Base-by-base conservation (phyloP, 2,113 vertebrate genomes). In the Gymnogyps californianus region DNA sequence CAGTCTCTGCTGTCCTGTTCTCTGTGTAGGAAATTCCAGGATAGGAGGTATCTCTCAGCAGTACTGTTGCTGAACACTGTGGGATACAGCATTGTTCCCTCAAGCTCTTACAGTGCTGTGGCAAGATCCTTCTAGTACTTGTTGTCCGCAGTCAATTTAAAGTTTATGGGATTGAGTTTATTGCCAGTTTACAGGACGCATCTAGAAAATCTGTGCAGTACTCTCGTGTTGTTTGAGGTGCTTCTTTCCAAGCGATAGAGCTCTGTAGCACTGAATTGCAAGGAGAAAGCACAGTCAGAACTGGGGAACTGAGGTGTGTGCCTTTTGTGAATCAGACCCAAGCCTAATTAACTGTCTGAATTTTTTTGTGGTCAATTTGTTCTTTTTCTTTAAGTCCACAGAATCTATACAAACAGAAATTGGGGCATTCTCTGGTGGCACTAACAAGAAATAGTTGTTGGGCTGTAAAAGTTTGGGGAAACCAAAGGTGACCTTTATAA, bases 401-500 rank as follows among this genome's bases (percentile, higher is more conserved):
- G 47, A 65, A 52, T 71, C 32, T 47, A 6, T 54, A 25, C 17
- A 65, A 65, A 55, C 57, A 54, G 51, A 47, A 85, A 44, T 59
- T 20, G 8, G 9, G 42, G 16, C n/a, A 47, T 52, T 85, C 40
- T 80, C 46, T 69, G 80, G 26, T 81, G 26, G 24, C 21, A 24
- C 40, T 46, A 76, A 74, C 10, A 77, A 69, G 42, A 70, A 46
- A 40, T 72, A 46, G 21, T 36, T 87, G 25, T 78, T 87, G 22
- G 58, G 31, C 54, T 74, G 40, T 83, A 29, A 52, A 83, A 57
- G 24, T 79, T 44, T 52, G 29, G 67, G 57, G 25, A 55, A 85
- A 79, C 31, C 29, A 54, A 87, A 80, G 67, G 55, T 88, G 85
- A 89, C 76, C 54, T 87, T 74, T 90, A 51, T 76, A 55, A 93